phyloP scores from a whole-genome alignment of 1,140 invertebrate species.

The Sinonovacula constricta region DNA sequence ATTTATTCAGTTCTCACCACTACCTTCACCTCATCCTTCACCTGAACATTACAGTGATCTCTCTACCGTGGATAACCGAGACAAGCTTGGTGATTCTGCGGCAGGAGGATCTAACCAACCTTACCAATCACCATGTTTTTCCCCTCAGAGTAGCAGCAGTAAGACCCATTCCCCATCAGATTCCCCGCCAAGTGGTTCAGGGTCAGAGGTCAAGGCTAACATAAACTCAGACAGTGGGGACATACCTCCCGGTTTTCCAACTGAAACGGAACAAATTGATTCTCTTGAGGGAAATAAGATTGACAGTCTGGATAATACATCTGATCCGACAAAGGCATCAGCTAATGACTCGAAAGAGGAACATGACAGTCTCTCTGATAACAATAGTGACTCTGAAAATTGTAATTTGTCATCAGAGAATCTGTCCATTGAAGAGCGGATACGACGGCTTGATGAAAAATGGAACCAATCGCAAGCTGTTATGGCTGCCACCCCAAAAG shows the following conservation, averaged over 20 bases:
- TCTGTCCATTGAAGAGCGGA: conserved; percentile 88
- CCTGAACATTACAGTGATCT: conserved; percentile 49
- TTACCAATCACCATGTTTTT: conserved; percentile 65
- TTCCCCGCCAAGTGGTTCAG: conserved; percentile 58
- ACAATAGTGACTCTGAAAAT: conserved; percentile 54
- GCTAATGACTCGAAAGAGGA: conserved; percentile 47
- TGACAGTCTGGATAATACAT: conserved; percentile 39
- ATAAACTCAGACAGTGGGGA: conserved; percentile 49
- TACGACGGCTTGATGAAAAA: conserved; percentile 93
- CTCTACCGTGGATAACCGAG: conserved; percentile 21
- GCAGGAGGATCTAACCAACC: conserved; percentile 18
- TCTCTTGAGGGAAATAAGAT: conserved; percentile 43
- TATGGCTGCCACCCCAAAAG: conserved; percentile 54
- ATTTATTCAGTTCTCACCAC: conserved; percentile 52
- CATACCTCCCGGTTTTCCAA: conserved; percentile 29
- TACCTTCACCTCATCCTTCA: conserved; percentile 45
- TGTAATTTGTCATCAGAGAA: conserved; percentile 54
- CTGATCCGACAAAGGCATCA: conserved; percentile 23
- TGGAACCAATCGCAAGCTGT: conserved; percentile 62
- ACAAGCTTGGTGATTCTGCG: conserved; percentile 25
- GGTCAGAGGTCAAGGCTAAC: conserved; percentile 53
- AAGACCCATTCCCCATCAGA: conserved; percentile 65
- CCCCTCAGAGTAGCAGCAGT: conserved; percentile 66
- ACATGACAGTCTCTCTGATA: conserved; percentile 69
- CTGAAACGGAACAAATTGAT: conserved; percentile 48